Percentiles rank a stretch among this genome's conserved stretches.
Evolutionary conservation across 2,797 vertebrate genomes (phyloP).

Genomic region (Halcyon chelicuti): DNA sequence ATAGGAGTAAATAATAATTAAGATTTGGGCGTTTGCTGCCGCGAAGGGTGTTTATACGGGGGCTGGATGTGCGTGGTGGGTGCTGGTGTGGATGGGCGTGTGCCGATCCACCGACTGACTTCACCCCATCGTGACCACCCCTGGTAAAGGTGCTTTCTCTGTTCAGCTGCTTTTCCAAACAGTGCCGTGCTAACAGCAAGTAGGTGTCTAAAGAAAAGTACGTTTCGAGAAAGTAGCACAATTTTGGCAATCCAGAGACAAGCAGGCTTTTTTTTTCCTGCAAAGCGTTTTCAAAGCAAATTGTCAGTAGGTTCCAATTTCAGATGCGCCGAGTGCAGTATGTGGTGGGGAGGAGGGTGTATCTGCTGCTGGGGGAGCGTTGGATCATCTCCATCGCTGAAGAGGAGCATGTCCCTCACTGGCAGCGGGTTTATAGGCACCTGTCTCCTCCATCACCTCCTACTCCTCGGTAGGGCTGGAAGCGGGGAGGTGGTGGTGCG

Average conservation of each 20-base stretch:
- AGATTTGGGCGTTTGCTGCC: constrained; percentile 27
- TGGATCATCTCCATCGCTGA: background rate
- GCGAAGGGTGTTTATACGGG: background rate
- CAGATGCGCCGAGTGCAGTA: background rate
- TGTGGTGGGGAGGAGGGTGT: background rate
- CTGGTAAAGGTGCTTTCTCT: background rate
- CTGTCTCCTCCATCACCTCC: constrained; percentile 11
- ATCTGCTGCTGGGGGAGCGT: background rate
- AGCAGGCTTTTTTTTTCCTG: background rate
- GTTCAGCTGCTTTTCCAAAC: background rate
- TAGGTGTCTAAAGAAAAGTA: constrained; percentile 32
- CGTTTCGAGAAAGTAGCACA: background rate
- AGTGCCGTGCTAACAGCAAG: background rate
- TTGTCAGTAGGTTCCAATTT: background rate
- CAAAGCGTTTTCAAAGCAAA: background rate
- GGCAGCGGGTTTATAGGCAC: background rate
- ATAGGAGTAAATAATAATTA: constrained; percentile 49
- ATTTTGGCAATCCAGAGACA: background rate
- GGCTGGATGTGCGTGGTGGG: background rate
- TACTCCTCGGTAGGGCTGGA: background rate
- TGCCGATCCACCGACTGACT: background rate
- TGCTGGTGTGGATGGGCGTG: background rate
- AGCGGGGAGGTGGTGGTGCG: background rate
- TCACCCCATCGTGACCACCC: background rate
- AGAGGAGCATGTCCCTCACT: background rate